phyloP scores from a whole-genome alignment of 1,140 invertebrate genomes.

The Caenorhabditis brenneri region DNA sequence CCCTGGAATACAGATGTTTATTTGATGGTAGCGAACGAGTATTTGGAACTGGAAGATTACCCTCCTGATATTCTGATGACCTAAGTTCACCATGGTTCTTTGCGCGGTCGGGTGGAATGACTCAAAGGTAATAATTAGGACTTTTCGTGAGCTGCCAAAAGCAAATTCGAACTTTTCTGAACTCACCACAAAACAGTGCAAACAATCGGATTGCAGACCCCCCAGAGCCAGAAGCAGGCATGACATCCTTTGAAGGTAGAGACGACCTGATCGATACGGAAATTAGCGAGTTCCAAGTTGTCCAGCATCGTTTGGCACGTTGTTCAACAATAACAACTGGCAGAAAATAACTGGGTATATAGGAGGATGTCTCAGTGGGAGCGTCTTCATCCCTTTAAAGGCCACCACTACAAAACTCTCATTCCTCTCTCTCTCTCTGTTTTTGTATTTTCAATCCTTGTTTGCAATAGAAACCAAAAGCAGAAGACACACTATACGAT shows the following conservation, averaged over 20 bases:
- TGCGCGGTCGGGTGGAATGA: too few relatives aligned
- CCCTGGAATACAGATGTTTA: not conserved
- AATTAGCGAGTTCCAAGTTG: not conserved
- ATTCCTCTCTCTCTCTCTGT: not conserved
- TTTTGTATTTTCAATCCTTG: not conserved
- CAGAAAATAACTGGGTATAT: too few relatives aligned
- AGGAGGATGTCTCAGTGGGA: not conserved
- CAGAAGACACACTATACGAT: too few relatives aligned
- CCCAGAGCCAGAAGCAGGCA: not conserved
- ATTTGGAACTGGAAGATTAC: not conserved
- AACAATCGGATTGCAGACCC: not conserved
- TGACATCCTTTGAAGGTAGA: not conserved
- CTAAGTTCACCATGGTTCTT: too few relatives aligned
- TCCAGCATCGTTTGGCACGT: not conserved
- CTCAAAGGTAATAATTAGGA: too few relatives aligned
- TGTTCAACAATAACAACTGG: not conserved
- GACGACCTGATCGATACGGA: not conserved
- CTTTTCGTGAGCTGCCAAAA: too few relatives aligned
- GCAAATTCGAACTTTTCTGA: not conserved
- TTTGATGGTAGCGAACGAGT: not conserved
- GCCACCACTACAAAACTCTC: not conserved
- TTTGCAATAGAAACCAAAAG: too few relatives aligned
- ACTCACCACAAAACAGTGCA: slow-evolving; percentile 2
- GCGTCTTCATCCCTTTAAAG: not conserved
- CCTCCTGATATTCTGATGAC: too few relatives aligned